Percentiles rank a stretch among this genome's conserved stretches.
phyloP scores from a whole-genome alignment of 2,113 vertebrate species.

The Furnarius figulus region DNA sequence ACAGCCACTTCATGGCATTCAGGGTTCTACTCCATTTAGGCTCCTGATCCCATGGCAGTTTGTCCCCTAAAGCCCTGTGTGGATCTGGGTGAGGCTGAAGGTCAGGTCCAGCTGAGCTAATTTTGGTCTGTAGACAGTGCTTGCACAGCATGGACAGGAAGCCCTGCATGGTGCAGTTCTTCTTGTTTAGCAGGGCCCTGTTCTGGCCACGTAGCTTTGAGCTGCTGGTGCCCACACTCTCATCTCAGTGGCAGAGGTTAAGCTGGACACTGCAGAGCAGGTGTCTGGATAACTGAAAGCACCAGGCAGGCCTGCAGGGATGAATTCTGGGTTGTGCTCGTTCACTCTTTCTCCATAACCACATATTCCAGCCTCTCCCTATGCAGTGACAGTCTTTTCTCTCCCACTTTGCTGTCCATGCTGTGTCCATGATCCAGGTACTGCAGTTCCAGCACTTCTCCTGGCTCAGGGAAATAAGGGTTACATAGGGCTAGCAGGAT shows the following conservation, averaged over 20 bases:
- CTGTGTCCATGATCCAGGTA: not conserved
- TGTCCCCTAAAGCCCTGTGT: not conserved
- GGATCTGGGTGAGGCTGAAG: not conserved
- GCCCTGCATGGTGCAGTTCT: not conserved
- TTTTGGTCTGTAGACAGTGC: not conserved
- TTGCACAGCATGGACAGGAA: not conserved
- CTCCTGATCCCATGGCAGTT: not conserved
- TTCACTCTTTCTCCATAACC: not conserved
- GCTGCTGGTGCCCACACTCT: not conserved
- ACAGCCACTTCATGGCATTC: not conserved
- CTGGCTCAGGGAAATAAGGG: not conserved
- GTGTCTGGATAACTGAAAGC: not conserved
- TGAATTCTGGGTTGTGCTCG: not conserved
- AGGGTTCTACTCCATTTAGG: not conserved
- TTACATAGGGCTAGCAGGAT: not conserved
- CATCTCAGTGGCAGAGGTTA: not conserved
- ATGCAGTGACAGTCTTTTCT: not conserved
- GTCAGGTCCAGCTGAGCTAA: not conserved
- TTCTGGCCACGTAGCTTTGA: not conserved
- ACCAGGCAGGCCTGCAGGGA: not conserved
- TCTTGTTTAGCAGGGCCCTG: not conserved
- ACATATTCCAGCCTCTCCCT: not conserved
- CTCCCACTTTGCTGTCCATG: not conserved
- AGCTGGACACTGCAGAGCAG: not conserved
- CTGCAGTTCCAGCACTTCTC: not conserved